A percentile compares a stretch with the other conserved stretches of the same genome.
Conservation (phyloP, 2,797 vertebrate genomes). For the Halcyon chelicuti region DNA sequence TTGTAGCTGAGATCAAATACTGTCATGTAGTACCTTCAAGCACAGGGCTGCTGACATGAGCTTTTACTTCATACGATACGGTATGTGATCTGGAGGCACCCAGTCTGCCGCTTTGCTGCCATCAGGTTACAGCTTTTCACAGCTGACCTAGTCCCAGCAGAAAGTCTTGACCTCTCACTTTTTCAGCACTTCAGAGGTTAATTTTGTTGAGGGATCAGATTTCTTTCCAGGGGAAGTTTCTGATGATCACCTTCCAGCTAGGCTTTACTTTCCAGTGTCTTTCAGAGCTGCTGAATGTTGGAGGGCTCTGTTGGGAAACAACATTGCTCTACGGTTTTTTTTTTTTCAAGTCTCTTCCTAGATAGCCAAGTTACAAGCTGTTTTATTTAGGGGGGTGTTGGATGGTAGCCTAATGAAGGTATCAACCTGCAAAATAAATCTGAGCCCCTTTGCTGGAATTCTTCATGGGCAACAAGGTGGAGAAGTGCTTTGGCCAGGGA, state of each 20-base stretch:
- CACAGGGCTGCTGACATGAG: not conserved
- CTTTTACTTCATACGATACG: constrained; percentile 37
- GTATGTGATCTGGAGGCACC: constrained; percentile 31
- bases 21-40: not conserved
- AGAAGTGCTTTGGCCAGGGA: constrained; percentile 76
- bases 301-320: constrained; percentile 49
- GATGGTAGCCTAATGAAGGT: constrained; percentile 73
- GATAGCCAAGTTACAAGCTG: not conserved
- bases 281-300: constrained; percentile 50
- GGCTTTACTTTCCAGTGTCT: constrained; percentile 67
- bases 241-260: constrained; percentile 73
- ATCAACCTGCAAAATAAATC: constrained; percentile 71
- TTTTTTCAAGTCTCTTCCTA: not conserved
- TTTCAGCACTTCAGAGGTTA: constrained; percentile 81
- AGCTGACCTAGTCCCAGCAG: constrained; percentile 67
- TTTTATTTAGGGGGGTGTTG: constrained; percentile 40
- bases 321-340: not conserved
- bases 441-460: constrained; percentile 68
- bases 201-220: constrained; percentile 80
- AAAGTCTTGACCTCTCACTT: constrained; percentile 63
- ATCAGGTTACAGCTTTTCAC: constrained; percentile 60
- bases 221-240: constrained; percentile 78
- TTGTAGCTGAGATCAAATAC: not conserved
- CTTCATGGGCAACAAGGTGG: constrained; percentile 72
- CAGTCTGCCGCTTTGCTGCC: constrained; percentile 39